phyloP scores from a whole-genome alignment of 35 echinoderm and acorn worm species.

The Anneissia japonica region DNA sequence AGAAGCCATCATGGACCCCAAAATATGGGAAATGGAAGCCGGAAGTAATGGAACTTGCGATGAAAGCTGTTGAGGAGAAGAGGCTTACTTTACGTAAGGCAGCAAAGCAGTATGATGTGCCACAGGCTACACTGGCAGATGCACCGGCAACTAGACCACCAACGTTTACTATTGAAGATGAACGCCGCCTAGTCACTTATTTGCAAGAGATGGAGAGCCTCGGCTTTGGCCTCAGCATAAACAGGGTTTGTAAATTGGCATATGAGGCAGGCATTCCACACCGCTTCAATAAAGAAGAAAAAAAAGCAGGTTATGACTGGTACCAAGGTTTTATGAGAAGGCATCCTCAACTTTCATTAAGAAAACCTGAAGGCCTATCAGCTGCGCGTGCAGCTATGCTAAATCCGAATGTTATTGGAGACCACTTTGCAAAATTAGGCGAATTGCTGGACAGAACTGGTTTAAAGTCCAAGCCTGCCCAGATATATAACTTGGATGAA shows the following conservation, averaged over 20 bases:
- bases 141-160: conserved; percentile 41
- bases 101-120: not conserved
- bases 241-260: too few species aligned
- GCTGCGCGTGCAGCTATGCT: conserved; percentile 24
- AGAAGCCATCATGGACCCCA: too few species aligned
- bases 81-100: conserved; percentile 13
- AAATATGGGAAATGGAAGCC: too few species aligned
- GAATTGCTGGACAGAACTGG: not conserved
- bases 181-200: too few species aligned
- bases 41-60: too few species aligned
- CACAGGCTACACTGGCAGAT: conserved; percentile 12
- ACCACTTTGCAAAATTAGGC: conserved; percentile 15
- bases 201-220: too few species aligned
- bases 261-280: conserved; percentile 2
- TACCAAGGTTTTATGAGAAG: not conserved
- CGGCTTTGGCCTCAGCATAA: too few species aligned
- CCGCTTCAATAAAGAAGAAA: conserved; percentile 38
- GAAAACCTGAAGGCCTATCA: conserved; percentile 26
- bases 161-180: conserved; percentile 31
- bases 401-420: conserved; percentile 28
- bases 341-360: conserved; percentile 6
- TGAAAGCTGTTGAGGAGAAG: too few species aligned
- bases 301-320: conserved; percentile 46
- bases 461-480: conserved; percentile 16
- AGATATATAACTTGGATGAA: conserved; percentile 40